These are phyloP conservation scores for Himalopsyche anomala DNA, from an alignment of 2,888 invertebrate species.

Conservation along the genomic window DNA sequence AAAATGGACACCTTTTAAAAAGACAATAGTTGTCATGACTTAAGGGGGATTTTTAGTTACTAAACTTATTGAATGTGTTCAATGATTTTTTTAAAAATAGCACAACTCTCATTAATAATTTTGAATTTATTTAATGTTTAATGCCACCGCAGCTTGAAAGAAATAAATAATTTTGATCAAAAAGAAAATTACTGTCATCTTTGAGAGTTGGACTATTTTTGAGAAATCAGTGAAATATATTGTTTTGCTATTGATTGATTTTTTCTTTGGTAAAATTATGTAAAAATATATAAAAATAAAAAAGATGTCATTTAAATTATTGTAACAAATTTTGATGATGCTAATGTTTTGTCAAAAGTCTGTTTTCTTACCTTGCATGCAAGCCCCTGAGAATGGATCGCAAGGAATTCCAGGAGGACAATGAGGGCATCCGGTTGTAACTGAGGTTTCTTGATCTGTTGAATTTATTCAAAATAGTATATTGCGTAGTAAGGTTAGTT, in stretches of 20 bases:
- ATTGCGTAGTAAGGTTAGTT: not conserved
- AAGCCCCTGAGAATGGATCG: conserved; percentile 87
- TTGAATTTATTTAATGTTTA: too few species aligned
- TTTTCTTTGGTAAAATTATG: too few species aligned
- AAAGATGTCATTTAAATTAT: not conserved
- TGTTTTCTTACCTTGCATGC: conserved; percentile 85
- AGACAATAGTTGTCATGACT: not conserved
- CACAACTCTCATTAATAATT: too few species aligned
- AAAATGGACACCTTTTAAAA: not conserved
- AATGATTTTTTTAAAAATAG: too few species aligned
- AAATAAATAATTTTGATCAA: too few species aligned
- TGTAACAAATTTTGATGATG: conserved; percentile 18
- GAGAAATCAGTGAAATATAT: too few species aligned
- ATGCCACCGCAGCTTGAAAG: too few species aligned
- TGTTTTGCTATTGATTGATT: too few species aligned
- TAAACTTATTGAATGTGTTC: too few species aligned
- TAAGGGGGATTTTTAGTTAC: too few species aligned
- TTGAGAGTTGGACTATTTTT: too few species aligned
- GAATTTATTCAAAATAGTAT: conserved; percentile 28
- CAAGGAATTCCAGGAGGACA: conserved; percentile 88
- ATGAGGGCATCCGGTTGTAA: conserved; percentile 79
- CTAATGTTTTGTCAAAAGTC: conserved; percentile 66
- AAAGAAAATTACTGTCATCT: too few species aligned
- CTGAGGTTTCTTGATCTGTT: conserved; percentile 51
- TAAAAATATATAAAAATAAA: not conserved